These are phyloP conservation scores for Drosophila neotestacea DNA, from an alignment of 2,888 invertebrate genomes.

Conservation along the genomic window DNA sequence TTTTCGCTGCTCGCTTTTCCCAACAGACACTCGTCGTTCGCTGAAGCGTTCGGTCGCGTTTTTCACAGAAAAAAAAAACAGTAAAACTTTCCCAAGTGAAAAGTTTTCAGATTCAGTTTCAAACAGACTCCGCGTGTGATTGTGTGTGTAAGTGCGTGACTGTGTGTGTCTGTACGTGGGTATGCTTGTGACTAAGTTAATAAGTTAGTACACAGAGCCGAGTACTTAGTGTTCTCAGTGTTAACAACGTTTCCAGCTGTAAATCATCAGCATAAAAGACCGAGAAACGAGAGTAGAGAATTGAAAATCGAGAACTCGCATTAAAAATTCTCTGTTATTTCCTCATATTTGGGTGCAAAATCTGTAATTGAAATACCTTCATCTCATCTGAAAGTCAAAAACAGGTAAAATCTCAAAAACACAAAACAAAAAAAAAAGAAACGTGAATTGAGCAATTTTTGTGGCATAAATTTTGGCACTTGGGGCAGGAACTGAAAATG, in stretches of 20 bases:
- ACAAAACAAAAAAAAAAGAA: neutral
- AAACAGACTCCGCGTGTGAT: slow-evolving; percentile 44
- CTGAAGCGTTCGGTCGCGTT: slow-evolving; percentile 72
- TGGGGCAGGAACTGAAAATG: slow-evolving; percentile 23
- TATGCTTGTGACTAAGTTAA: slow-evolving; percentile 52
- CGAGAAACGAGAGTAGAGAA: neutral
- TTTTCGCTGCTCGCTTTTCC: slow-evolving; percentile 62
- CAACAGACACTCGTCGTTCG: slow-evolving; percentile 73
- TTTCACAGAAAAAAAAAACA: neutral
- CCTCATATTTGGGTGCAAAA: slow-evolving; percentile 60
- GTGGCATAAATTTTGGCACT: slow-evolving; percentile 30
- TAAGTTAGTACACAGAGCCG: slow-evolving; percentile 38
- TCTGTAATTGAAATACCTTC: slow-evolving; percentile 72
- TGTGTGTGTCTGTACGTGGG: slow-evolving; percentile 19
- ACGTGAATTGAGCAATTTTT: slow-evolving; percentile 26
- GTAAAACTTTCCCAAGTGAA: neutral
- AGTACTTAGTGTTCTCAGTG: slow-evolving; percentile 24
- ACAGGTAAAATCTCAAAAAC: slow-evolving; percentile 55
- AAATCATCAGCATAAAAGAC: slow-evolving; percentile 30
- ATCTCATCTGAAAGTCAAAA: slow-evolving; percentile 68
- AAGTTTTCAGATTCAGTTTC: slow-evolving; percentile 18
- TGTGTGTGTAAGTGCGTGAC: slow-evolving; percentile 27
- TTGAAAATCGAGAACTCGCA: neutral
- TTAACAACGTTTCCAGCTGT: slow-evolving; percentile 34
- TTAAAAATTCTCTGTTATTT: slow-evolving; percentile 7